These are phyloP conservation scores for Dolichotis patagonum DNA, from an alignment of 2,113 vertebrate genomes.

Conservation along the genomic window DNA sequence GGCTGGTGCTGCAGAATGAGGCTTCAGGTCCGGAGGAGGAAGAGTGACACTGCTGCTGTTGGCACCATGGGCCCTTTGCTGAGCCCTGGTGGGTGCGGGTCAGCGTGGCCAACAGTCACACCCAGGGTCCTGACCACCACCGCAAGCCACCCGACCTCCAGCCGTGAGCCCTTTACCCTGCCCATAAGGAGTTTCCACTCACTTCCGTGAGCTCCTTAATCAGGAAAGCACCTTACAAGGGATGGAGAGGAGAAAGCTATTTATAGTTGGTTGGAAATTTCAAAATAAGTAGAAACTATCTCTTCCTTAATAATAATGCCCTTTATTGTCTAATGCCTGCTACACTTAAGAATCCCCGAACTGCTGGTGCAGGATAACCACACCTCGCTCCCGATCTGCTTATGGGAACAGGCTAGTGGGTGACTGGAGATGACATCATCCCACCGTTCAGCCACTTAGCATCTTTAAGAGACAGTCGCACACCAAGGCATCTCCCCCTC, in stretches of 20 bases:
- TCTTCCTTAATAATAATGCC: not conserved
- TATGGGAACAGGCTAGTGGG: conserved; percentile 73
- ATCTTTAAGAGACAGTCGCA: not conserved
- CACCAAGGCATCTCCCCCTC: too few relatives aligned
- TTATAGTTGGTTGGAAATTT: conserved; percentile 74
- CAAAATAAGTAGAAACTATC: conserved; percentile 50
- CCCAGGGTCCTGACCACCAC: not conserved
- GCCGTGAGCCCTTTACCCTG: not conserved
- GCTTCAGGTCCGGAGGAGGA: not conserved
- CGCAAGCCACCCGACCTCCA: not conserved
- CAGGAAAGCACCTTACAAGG: conserved; percentile 9
- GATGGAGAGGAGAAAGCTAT: not conserved
- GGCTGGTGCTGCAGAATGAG: not conserved
- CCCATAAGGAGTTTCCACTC: not conserved
- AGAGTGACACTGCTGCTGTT: not conserved
- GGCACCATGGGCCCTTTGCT: not conserved
- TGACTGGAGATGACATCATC: conserved; percentile 55
- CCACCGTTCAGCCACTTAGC: not conserved
- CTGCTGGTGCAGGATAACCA: conserved; percentile 75
- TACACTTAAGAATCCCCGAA: conserved; percentile 82
- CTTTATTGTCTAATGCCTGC: conserved; percentile 70
- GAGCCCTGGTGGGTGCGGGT: not conserved
- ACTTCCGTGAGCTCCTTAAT: not conserved
- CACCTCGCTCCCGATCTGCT: conserved; percentile 75
- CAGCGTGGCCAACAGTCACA: not conserved